Evolutionary conservation across 30 jellyfish, hydroid and myxozoan genomes (phyloP).

Genomic region (Pseudorhiza aurosa): DNA sequence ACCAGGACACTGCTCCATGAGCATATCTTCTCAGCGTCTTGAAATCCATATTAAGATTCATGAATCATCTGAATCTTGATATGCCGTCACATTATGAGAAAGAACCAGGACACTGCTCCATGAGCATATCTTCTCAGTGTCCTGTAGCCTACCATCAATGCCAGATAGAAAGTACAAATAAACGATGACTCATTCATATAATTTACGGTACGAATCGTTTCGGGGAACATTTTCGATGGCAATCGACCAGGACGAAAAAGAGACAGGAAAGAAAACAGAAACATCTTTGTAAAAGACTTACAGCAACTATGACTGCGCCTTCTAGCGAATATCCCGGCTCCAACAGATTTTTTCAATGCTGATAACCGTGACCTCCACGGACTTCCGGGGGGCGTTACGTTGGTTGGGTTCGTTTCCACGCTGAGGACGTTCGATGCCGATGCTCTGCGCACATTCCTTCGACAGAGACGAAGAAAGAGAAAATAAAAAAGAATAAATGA

Average conservation of each 20-base stretch:
- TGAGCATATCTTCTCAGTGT: too few species aligned
- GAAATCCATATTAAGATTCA: too few species aligned
- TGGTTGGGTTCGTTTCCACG: not conserved
- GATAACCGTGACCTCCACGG: conserved; percentile 82
- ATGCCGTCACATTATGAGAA: too few species aligned
- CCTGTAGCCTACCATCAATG: too few species aligned
- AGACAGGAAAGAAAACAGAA: not conserved
- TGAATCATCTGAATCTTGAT: too few species aligned
- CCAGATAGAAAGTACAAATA: too few species aligned
- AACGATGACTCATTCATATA: too few species aligned
- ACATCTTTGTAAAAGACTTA: not conserved
- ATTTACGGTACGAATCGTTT: too few species aligned
- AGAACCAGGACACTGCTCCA: too few species aligned
- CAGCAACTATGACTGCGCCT: conserved; percentile 57
- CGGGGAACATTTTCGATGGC: too few species aligned
- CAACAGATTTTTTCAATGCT: conserved; percentile 71
- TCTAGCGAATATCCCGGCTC: conserved; percentile 56
- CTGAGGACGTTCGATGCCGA: not conserved
- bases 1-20: too few species aligned
- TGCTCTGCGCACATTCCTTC: not conserved
- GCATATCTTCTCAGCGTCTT: too few species aligned
- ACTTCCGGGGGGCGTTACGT: conserved; percentile 88
- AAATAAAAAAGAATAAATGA: not conserved
- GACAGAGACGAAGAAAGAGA: not conserved
- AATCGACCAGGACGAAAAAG: not conserved